Evolutionary conservation across 2,888 invertebrate species (phyloP), one percentile per base, ranked within the genome.

Genomic region (Alentia gelatinosa): DNA sequence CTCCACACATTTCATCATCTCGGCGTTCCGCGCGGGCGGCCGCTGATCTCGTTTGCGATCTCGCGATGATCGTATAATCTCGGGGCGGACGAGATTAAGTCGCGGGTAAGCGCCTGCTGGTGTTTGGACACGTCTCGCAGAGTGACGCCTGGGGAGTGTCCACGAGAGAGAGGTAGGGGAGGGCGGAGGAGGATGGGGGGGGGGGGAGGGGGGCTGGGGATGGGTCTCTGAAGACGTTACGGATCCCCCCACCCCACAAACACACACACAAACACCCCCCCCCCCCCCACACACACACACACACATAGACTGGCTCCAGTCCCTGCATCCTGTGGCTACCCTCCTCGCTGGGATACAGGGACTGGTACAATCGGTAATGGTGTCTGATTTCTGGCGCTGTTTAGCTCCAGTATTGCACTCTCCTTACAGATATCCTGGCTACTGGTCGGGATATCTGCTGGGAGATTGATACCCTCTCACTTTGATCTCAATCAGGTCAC

Each of bases 41-140:
- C 37, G 7, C 83, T 7, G 83, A 83, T 83, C 83, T 83, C 83
- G 39, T 83, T 83, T 40, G 39, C 37, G n/a, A 30, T 83, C 83
- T 35, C 83, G 83, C 37, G 83, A 40, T 83, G 83, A 83, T 83
- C 83, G 30, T 83, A 83, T 83, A 83, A 83, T 83, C 83, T 83
- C 83, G 39, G 15, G 19, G 23, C n/a, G 83, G 39, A 37, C 37
- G 83, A 83, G 37, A 83, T 83, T 83, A 83, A 83, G 35, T 39
- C 40, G 33, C 1, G 15, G 37, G 9, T 35, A 83, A 35, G 39
- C 33, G 83, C n/a, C 3, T 83, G 37, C 79, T 15, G 3, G 4
- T 79, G 79, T 79, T 79, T 12, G 35, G 35, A 5, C 39, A 63
- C 26, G 68, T 30, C n/a, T n/a, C n/a, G n/a, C n/a, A 47, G 47